Base-by-base conservation (phyloP, 2,113 vertebrate genomes). In the Alaudala cheleensis region DNA sequence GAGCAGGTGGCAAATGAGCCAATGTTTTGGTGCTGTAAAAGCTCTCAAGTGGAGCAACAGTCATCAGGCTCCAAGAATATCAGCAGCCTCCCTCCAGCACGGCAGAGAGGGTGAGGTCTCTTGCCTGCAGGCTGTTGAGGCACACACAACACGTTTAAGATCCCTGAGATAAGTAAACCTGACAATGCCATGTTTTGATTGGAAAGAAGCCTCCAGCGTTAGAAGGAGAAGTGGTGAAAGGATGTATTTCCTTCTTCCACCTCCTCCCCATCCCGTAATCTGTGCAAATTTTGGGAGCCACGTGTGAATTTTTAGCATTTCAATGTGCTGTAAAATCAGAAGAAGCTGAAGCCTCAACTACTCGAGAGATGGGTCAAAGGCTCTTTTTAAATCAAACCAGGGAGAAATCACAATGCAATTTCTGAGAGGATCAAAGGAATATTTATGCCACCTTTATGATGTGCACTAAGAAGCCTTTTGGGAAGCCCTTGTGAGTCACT, bases 1-100 rank as follows among this genome's bases (percentile, higher is more conserved):
- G 85, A 94, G 82, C 92, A 96, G 91, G 92, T 96, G 85, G 77
- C 80, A 69, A 67, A 67, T 50, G 77, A 90, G 72, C 81, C 71
- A 64, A 44, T 58, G 67, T 93, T 95, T 91, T 80, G 61, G 73
- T 91, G 74, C 90, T 73, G 72, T 80, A 40, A 95, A 95, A 76
- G 70, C 58, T 76, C 83, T 61, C 2, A 14, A 87, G 61, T 40
- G 76, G 53, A 92, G 78, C 73, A 94, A 39, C 39, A 90, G 39
- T 24, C 78, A 81, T n/a, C 78, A 62, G 47, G 31, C 58, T 95
- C 81, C 92, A 91, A 62, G 88, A 61, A 83, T 21, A 76, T 56
- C 79, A 83, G 91, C 71, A 70, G 69, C 26, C 57, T 66, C 17
- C 7, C 9, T 40, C 57, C 51, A 87, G 80, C 57, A 37, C 60